Conservation (phyloP, 2,113 vertebrate species). For the Monarcha castaneiventris region DNA sequence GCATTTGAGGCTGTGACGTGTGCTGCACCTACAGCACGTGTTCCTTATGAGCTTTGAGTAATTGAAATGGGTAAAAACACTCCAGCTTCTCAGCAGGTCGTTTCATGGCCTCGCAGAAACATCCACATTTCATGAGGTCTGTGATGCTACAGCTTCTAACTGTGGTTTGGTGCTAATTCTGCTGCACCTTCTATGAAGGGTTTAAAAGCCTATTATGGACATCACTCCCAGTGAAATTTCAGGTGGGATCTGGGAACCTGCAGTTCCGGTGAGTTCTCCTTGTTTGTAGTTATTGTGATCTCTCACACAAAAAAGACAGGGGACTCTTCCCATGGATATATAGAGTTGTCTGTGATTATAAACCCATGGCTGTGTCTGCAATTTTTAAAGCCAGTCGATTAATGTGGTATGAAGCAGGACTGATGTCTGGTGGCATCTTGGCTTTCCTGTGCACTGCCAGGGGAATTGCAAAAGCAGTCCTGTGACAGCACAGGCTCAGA, state of each 20-base stretch:
- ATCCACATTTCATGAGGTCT: rapidly evolving
- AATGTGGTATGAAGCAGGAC: rapidly evolving
- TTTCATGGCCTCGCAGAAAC: rapidly evolving
- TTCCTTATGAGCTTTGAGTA: not conserved
- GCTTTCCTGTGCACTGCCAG: not conserved
- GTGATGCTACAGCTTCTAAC: not conserved
- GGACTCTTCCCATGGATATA: rapidly evolving
- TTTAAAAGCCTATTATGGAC: not conserved
- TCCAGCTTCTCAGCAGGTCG: not conserved
- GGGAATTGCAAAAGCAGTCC: not conserved
- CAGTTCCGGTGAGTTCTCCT: not conserved
- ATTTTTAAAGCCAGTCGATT: not conserved
- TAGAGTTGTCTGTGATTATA: not conserved
- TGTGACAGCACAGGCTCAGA: not conserved
- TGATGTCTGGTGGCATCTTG: not conserved
- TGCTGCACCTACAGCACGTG: rapidly evolving
- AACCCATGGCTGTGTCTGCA: not conserved
- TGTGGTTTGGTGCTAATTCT: not conserved
- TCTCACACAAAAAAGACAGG: not conserved
- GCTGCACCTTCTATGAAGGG: rapidly evolving
- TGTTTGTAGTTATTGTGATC: not conserved
- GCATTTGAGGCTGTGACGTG: not conserved
- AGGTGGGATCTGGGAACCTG: not conserved
- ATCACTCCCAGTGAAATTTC: rapidly evolving
- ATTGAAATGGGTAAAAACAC: not conserved